phyloP scores from a whole-genome alignment of 2,888 invertebrate genomes.

The Amblyteles armatorius region DNA sequence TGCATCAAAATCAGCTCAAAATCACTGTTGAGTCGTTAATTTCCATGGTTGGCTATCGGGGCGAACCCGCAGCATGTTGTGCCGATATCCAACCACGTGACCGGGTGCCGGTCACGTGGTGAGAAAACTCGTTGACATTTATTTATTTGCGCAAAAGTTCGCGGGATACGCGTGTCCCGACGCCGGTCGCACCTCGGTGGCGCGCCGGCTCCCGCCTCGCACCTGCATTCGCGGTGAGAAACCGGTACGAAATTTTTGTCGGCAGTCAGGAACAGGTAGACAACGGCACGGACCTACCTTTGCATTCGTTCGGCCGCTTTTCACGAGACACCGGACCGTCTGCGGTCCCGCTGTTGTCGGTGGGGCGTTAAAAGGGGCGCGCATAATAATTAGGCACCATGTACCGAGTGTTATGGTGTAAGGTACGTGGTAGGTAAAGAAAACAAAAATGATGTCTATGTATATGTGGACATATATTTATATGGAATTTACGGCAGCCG shows the following conservation, averaged over 20 bases:
- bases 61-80: too few relatives aligned
- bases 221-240: constrained; percentile 35
- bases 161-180: background rate
- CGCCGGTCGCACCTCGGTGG: constrained; percentile 32
- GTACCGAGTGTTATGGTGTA: constrained; percentile 1
- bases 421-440: background rate
- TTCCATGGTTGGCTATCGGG: too few relatives aligned
- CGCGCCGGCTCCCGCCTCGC: constrained; percentile 20
- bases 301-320: constrained; percentile 29
- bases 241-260: constrained; percentile 40
- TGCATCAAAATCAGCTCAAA: too few relatives aligned
- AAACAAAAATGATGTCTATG: background rate
- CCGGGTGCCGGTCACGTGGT: too few relatives aligned
- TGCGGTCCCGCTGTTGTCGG: background rate
- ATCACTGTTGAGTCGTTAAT: too few relatives aligned
- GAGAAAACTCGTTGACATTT: constrained; percentile 55
- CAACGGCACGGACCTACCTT: background rate
- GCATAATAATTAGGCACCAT: constrained; percentile 24
- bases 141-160: constrained; percentile 39
- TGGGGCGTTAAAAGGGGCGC: constrained; percentile 29
- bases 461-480: background rate
- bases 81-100: too few relatives aligned
- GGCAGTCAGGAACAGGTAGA: background rate
- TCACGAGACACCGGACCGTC: constrained; percentile 26
- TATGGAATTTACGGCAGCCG: constrained; percentile 10